A percentile compares a stretch with the other conserved stretches of the same genome.
These are phyloP conservation scores for Agrotis puta DNA, from an alignment of 2,888 invertebrate genomes.

Conservation along the genomic window DNA sequence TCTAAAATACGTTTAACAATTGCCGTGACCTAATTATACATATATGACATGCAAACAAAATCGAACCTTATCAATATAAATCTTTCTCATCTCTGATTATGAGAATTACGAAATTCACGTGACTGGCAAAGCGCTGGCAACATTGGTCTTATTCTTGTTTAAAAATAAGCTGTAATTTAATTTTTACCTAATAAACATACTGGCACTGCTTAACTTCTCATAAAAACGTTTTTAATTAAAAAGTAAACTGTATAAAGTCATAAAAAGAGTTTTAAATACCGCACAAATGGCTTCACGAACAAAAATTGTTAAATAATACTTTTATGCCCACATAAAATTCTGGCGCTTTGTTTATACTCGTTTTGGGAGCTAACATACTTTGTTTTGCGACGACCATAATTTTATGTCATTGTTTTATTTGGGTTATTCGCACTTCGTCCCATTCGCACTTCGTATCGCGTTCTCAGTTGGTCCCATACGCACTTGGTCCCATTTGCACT, in stretches of 20 bases:
- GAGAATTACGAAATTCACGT: too few species aligned
- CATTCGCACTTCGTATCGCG: too few species aligned
- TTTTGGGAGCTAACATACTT: neutral
- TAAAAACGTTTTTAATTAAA: conserved; percentile 43
- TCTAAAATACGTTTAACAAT: too few species aligned
- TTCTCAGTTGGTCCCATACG: too few species aligned
- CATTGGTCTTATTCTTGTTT: neutral
- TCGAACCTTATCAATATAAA: too few species aligned
- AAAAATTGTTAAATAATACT: conserved; percentile 39
- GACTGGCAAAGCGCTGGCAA: neutral
- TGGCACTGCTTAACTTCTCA: neutral
- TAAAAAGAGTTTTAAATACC: conserved; percentile 36
- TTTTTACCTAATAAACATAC: conserved; percentile 14
- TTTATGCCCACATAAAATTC: conserved; percentile 38
- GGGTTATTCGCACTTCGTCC: too few species aligned
- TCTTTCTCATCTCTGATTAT: too few species aligned
- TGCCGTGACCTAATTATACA: too few species aligned
- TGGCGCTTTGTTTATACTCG: conserved; percentile 21
- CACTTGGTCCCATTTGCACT: too few species aligned
- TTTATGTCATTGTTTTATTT: neutral
- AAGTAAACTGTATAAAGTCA: conserved; percentile 17
- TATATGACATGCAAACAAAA: too few species aligned
- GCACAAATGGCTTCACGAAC: conserved; percentile 26
- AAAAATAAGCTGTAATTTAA: neutral
- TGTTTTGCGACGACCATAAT: neutral